phyloP scores from a whole-genome alignment of 1,140 invertebrate genomes.

The Drosophila subobscura region DNA sequence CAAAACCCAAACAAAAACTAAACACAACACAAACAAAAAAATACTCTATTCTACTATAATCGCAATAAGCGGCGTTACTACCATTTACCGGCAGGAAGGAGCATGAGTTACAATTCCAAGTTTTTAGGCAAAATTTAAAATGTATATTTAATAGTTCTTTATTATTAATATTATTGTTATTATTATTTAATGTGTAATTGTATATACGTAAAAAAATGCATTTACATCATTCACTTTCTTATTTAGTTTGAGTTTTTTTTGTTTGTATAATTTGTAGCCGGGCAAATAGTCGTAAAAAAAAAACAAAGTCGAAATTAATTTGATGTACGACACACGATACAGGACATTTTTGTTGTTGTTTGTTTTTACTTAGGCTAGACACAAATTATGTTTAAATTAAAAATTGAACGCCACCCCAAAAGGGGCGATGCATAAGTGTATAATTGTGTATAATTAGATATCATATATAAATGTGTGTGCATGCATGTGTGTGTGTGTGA shows the following conservation, averaged over 20 bases:
- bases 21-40: not conserved
- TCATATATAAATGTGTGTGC: constrained; percentile 1
- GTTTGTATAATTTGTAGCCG: constrained; percentile 26
- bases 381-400: constrained; percentile 27
- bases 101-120: constrained; percentile 11
- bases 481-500: not conserved
- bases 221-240: constrained; percentile 51
- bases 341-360: not conserved
- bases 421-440: too few species aligned
- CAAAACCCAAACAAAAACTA: too few species aligned
- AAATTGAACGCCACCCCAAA: constrained; percentile 17
- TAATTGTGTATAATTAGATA: too few species aligned
- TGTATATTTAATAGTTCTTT: too few species aligned
- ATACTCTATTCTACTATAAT: not conserved
- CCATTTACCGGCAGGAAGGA: too few species aligned
- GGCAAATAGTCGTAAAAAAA: constrained; percentile 16
- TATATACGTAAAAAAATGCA: constrained; percentile 64
- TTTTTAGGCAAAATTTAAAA: too few species aligned
- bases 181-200: constrained; percentile 69
- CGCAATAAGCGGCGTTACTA: too few species aligned
- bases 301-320: constrained; percentile 23
- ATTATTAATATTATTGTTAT: constrained; percentile 38
- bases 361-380: constrained; percentile 39
- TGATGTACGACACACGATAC: not conserved
- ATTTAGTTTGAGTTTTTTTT: constrained; percentile 14